phyloP scores from a whole-genome alignment of 1,140 invertebrate species.

The Xylocopa sonorina region DNA sequence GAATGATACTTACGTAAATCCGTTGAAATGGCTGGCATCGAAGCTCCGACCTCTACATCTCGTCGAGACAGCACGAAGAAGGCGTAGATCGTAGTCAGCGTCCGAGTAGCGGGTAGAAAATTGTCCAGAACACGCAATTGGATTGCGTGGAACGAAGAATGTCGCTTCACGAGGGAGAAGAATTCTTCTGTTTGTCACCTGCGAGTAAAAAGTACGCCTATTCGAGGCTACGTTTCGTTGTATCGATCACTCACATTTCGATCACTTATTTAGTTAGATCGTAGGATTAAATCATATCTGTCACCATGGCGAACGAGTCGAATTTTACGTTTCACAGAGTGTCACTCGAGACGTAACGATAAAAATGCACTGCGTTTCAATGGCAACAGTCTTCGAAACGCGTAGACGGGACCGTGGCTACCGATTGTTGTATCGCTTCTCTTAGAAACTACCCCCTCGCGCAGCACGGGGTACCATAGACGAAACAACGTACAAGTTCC shows the following conservation, averaged over 20 bases:
- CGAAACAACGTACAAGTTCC: not conserved
- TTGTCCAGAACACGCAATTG: not conserved
- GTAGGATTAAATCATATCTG: not conserved
- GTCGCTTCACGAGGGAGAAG: constrained; percentile 12
- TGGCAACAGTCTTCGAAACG: not conserved
- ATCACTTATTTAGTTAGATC: constrained; percentile 20
- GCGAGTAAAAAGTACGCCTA: not conserved
- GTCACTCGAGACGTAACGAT: no score
- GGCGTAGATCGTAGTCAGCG: not conserved
- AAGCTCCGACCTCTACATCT: constrained; percentile 21
- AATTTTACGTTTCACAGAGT: not conserved
- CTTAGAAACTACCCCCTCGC: not conserved
- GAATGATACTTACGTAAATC: constrained; percentile 52
- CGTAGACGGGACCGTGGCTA: not conserved
- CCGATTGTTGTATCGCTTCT: not conserved
- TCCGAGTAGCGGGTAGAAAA: not conserved
- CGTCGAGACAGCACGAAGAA: not conserved
- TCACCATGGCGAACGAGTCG: not conserved
- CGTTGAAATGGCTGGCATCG: not conserved
- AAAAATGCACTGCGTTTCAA: not conserved
- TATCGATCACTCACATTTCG: constrained; percentile 21
- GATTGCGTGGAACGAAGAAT: constrained; percentile 7
- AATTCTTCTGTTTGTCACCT: not conserved
- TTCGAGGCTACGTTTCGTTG: no score
- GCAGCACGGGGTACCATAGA: not conserved